These are phyloP conservation scores for Melolontha melolontha DNA, from an alignment of 2,888 invertebrate species.

Conservation along the genomic window DNA sequence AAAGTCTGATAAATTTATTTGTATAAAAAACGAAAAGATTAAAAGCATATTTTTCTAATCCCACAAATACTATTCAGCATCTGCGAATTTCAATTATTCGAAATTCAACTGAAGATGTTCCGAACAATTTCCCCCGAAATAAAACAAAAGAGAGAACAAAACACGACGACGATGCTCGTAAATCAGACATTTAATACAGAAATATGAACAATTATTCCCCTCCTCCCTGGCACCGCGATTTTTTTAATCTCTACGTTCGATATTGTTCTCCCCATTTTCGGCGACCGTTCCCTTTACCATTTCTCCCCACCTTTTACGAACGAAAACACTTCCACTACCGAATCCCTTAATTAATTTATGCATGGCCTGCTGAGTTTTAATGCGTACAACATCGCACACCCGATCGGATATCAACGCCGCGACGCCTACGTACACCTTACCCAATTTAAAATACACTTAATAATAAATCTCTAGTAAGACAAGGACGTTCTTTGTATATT, in stretches of 20 bases:
- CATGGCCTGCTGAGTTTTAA: constrained; percentile 25
- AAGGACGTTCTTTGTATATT: too few relatives aligned
- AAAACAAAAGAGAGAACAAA: constrained; percentile 15
- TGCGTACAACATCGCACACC: constrained; percentile 11
- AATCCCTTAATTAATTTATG: constrained; percentile 27
- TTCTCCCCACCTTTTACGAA: background rate
- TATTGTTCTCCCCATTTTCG: background rate
- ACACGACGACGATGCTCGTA: background rate
- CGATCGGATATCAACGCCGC: constrained; percentile 9
- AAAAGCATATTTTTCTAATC: too few relatives aligned
- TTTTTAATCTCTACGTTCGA: background rate
- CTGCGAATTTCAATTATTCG: too few relatives aligned
- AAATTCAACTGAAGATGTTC: too few relatives aligned
- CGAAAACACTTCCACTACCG: background rate
- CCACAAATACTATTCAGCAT: too few relatives aligned
- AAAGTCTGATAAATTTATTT: too few relatives aligned
- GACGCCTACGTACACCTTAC: too few relatives aligned
- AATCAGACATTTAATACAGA: constrained; percentile 16
- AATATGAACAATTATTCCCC: background rate
- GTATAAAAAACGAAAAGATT: too few relatives aligned
- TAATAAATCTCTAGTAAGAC: too few relatives aligned
- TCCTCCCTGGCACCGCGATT: background rate
- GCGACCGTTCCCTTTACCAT: background rate
- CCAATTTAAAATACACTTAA: too few relatives aligned
- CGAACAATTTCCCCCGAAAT: constrained; percentile 6